These are phyloP conservation scores for Conus ventricosus DNA, from an alignment of 1,140 invertebrate genomes.

Conservation along the genomic window DNA sequence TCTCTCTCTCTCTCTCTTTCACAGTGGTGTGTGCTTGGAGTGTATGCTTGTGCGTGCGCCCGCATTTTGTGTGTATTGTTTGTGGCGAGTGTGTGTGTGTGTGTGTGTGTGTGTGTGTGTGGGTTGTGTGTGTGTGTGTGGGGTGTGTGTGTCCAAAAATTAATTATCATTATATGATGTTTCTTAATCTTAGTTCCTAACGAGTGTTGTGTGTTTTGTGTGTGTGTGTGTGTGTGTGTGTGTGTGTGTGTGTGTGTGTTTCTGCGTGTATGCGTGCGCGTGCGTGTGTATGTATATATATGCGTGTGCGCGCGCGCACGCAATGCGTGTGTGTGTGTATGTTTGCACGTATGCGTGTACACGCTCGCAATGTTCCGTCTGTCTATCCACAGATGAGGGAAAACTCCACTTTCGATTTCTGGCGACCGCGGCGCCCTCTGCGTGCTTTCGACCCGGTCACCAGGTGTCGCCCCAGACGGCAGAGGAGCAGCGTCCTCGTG, in stretches of 20 bases:
- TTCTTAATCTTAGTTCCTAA: too few species aligned
- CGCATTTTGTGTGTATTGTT: too few species aligned
- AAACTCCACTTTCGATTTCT: background rate
- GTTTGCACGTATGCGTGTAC: background rate
- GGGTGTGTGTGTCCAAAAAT: too few species aligned
- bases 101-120: too few species aligned
- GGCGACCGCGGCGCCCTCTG: background rate
- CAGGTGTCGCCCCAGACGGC: slow-evolving; percentile 23
- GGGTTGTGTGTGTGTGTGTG: too few species aligned
- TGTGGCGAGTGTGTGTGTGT: too few species aligned
- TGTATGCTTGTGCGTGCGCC: too few species aligned
- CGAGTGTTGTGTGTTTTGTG: too few species aligned
- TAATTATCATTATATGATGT: too few species aligned
- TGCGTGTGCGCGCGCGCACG: background rate
- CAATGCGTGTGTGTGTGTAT: background rate
- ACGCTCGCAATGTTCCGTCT: background rate
- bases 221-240: too few species aligned
- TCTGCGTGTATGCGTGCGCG: background rate
- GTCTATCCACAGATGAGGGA: background rate
- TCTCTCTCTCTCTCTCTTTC: too few species aligned
- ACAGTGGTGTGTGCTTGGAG: too few species aligned
- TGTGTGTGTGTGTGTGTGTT: background rate
- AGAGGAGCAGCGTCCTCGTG: slow-evolving; percentile 20
- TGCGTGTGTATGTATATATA: background rate
- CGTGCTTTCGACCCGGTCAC: background rate